These are phyloP conservation scores for Hypselothyrea guttata DNA, from an alignment of 2,888 invertebrate genomes.

Conservation along the genomic window DNA sequence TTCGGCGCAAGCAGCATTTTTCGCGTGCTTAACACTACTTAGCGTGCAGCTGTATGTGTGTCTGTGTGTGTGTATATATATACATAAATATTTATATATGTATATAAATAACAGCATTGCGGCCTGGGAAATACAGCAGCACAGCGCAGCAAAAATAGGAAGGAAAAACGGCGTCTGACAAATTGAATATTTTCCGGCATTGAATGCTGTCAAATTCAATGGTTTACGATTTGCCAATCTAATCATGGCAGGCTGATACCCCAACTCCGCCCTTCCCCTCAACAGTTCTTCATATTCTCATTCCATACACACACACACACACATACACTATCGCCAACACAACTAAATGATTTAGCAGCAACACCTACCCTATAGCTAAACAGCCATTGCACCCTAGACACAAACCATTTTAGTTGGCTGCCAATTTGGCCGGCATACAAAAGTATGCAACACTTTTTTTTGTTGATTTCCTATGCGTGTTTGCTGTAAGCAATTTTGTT, in stretches of 20 bases:
- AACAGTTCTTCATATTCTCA: no score
- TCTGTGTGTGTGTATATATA: constrained; percentile 6
- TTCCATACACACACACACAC: neutral
- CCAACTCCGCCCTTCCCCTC: neutral
- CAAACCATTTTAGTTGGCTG: constrained; percentile 3
- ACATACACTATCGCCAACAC: neutral
- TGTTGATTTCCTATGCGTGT: no score
- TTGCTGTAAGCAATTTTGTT: constrained; percentile 36
- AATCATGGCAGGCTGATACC: constrained; percentile 33
- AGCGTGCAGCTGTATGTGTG: neutral
- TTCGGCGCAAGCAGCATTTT: constrained; percentile 10
- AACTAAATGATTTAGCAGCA: constrained; percentile 5
- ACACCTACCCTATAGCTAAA: neutral
- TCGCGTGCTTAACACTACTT: constrained; percentile 29
- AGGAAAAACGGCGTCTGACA: constrained; percentile 18
- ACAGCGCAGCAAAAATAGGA: no score
- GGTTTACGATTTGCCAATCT: constrained; percentile 51
- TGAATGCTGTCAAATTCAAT: constrained; percentile 52
- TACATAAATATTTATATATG: constrained; percentile 3
- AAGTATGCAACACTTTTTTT: constrained; percentile 47
- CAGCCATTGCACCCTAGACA: neutral
- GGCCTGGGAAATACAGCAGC: no score
- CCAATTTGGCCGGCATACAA: constrained; percentile 28
- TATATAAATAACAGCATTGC: neutral
- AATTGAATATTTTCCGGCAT: constrained; percentile 49